Base-by-base conservation (phyloP, 2,888 invertebrate species). In the Habroteleia sp. region DNA sequence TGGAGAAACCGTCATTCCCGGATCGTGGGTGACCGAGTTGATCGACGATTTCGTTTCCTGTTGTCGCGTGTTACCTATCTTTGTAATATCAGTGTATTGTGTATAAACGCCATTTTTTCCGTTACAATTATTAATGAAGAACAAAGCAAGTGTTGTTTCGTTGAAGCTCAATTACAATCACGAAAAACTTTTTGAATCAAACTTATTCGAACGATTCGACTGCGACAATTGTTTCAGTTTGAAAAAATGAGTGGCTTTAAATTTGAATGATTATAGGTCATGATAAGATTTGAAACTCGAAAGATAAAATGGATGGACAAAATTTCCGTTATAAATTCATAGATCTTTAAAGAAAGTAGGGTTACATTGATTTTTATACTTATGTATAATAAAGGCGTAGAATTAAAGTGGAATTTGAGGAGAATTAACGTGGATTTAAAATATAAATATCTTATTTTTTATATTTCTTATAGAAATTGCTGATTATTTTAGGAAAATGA, bases 11-110 rank as follows among this genome's bases (percentile, higher is more conserved):
- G 58, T 58, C 44, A 44, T 74, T 69, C 58, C 52, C 42, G 63
- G 74, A 69, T 74, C 74, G 74, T 74, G 74, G 74, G 69, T 69
- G 74, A 74, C 74, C 69, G 63, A 63, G 74, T 69, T 58, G 58
- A 69, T 74, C 56, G 63, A 48, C 68, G 63, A 69, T 63, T 74
- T 74, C 74, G 58, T 74, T 74, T 74, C 74, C 74, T 63, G 69
- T 56, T 68, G 62, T 74, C 62, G 74, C 74, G 69, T 69, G 74
- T 69, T 63, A 46, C 50, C 50, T 63, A 74, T 74, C 69, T 25
- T 44, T 50, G 52, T 39, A 58, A 63, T 66, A 69, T 74, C 74
- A 8, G n/a, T 6, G 50, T 56, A 65, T 74, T 74, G 50, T 74
- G 46, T n/a, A n/a, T 42, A 74, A 69, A 63, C 48, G 56, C 50